Evolutionary conservation across 2,797 vertebrate species (phyloP).

Genomic region (Taenioides sp.): DNA sequence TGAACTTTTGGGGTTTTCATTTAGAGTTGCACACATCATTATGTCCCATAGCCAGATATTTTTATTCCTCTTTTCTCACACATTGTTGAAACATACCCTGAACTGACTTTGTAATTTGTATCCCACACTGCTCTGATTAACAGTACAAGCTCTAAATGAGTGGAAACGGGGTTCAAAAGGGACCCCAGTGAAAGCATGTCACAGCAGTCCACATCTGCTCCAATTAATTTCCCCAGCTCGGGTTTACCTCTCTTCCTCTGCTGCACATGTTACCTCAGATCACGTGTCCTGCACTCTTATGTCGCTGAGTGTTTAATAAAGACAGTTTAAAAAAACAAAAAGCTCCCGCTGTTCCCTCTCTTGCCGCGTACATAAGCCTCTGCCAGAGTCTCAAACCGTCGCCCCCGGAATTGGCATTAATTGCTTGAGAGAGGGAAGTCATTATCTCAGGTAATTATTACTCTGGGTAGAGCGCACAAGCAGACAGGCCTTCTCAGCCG

Average conservation of each 20-base stretch:
- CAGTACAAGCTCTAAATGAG: slow-evolving; percentile 10
- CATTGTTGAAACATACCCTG: slow-evolving; percentile 3
- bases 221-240: slow-evolving; percentile 28
- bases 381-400: slow-evolving; percentile 59
- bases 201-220: slow-evolving; percentile 30
- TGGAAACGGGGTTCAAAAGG: slow-evolving; percentile 21
- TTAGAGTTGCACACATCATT: neutral
- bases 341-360: slow-evolving; percentile 54
- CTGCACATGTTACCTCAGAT: slow-evolving; percentile 5
- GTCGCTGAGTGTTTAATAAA: slow-evolving; percentile 58
- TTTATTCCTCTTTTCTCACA: neutral
- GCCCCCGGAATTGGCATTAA: slow-evolving; percentile 78
- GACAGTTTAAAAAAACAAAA: slow-evolving; percentile 49
- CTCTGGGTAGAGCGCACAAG: slow-evolving; percentile 73
- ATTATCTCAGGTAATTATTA: slow-evolving; percentile 87
- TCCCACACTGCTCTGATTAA: slow-evolving; percentile 4
- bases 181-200: slow-evolving; percentile 13
- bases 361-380: slow-evolving; percentile 45
- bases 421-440: slow-evolving; percentile 81
- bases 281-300: slow-evolving; percentile 32
- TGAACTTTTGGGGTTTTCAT: neutral
- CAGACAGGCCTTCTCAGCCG: slow-evolving; percentile 59
- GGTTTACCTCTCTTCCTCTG: slow-evolving; percentile 19
- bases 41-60: neutral
- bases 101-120: slow-evolving; percentile 12